phyloP scores from a whole-genome alignment of 2,797 vertebrate genomes.

The Danio kyathit region DNA sequence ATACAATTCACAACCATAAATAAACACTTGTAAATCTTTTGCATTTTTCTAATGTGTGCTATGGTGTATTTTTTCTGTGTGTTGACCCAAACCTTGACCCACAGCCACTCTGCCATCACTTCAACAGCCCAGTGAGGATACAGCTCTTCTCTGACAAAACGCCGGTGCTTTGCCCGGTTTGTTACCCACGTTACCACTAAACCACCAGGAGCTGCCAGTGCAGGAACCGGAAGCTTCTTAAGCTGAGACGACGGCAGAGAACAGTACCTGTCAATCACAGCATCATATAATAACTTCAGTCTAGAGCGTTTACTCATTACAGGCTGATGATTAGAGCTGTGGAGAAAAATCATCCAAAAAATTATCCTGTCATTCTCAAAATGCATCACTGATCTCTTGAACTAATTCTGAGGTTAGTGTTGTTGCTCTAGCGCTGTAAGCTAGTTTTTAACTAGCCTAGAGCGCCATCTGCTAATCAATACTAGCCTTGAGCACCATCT shows the following conservation, averaged over 20 bases:
- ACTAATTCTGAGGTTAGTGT: no score
- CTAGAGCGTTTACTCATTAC: background rate
- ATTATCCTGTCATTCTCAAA: no score
- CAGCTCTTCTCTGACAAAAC: slow-evolving; percentile 89
- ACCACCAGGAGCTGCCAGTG: slow-evolving; percentile 82
- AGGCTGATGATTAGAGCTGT: background rate
- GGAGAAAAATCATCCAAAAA: no score
- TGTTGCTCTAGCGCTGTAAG: no score
- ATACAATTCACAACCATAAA: no score
- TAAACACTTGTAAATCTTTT: no score
- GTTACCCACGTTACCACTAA: slow-evolving; percentile 95
- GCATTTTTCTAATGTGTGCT: background rate
- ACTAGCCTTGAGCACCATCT: no score
- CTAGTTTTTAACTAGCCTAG: no score
- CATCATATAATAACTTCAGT: background rate
- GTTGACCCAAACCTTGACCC: slow-evolving; percentile 86
- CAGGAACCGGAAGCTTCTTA: slow-evolving; percentile 85
- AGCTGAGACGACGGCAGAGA: slow-evolving; percentile 87
- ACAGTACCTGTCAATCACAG: slow-evolving; percentile 80
- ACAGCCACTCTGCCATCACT: slow-evolving; percentile 90
- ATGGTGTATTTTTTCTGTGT: background rate
- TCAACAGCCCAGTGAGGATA: slow-evolving; percentile 91
- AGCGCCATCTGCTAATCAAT: no score
- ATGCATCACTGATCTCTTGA: no score
- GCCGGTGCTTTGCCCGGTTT: slow-evolving; percentile 89